Evolutionary conservation across 2,797 vertebrate genomes (phyloP).

Genomic region (Adrianichthys oophorus): DNA sequence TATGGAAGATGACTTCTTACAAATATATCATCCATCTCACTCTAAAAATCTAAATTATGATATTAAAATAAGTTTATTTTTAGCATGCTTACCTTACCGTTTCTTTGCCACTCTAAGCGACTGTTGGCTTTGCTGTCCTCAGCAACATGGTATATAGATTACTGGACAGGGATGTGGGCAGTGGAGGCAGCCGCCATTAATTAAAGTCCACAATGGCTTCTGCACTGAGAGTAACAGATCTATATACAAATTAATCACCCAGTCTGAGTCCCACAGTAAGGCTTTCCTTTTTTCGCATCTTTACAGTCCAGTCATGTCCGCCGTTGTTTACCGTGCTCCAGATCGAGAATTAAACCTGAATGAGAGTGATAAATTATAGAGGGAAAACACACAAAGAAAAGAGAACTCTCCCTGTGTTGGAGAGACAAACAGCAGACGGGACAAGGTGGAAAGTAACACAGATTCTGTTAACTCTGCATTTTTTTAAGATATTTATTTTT

Average conservation of each 20-base stretch:
- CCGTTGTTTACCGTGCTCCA: conserved; percentile 79
- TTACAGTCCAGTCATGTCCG: conserved; percentile 80
- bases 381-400: conserved; percentile 72
- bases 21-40: conserved; percentile 60
- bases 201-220: conserved; percentile 77
- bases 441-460: conserved; percentile 43
- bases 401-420: too few species aligned
- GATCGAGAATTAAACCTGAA: conserved; percentile 82
- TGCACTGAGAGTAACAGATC: conserved; percentile 71
- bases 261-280: conserved; percentile 62
- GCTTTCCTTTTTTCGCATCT: conserved; percentile 60
- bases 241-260: conserved; percentile 80
- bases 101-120: conserved; percentile 34
- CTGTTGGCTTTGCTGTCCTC: conserved; percentile 35
- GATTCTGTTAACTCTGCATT: conserved; percentile 18
- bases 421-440: conserved; percentile 62
- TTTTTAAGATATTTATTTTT: conserved; percentile 21
- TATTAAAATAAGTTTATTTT: conserved; percentile 53
- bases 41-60: conserved; percentile 72
- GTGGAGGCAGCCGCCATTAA: conserved; percentile 72
- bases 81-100: conserved; percentile 24
- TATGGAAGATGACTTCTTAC: conserved; percentile 40
- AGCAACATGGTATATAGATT: conserved; percentile 65
- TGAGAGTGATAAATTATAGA: conserved; percentile 79
- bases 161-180: conserved; percentile 51